Evolutionary conservation across 2,888 invertebrate genomes (phyloP).

Genomic region (Osmoderma eremita): DNA sequence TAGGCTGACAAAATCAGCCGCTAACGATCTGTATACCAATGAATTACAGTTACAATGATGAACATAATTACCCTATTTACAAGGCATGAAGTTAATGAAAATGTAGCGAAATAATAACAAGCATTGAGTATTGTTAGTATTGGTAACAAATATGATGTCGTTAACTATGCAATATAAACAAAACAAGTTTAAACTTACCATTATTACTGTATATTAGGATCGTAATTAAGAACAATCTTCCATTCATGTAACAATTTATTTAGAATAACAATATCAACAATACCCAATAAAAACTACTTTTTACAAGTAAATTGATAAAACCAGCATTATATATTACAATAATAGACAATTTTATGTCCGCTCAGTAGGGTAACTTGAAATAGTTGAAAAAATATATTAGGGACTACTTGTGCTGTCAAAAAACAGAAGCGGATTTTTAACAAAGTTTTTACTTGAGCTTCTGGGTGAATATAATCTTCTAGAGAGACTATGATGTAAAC

Average conservation of each 20-base stretch:
- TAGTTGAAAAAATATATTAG: not conserved
- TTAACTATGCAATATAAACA: not conserved
- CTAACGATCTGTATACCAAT: too few species aligned
- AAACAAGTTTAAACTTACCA: constrained; percentile 44
- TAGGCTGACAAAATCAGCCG: too few species aligned
- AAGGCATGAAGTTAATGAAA: too few species aligned
- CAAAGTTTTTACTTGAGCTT: constrained; percentile 67
- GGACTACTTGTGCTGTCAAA: constrained; percentile 48
- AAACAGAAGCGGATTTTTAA: constrained; percentile 66
- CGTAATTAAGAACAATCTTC: constrained; percentile 34
- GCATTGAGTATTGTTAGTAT: constrained; percentile 61
- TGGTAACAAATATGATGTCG: constrained; percentile 46
- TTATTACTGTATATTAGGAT: constrained; percentile 21
- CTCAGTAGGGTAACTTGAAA: too few species aligned
- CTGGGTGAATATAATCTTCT: constrained; percentile 65
- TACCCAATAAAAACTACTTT: constrained; percentile 52
- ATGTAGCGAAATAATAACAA: constrained; percentile 17
- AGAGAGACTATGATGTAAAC: constrained; percentile 61
- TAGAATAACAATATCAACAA: constrained; percentile 57
- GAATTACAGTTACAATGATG: too few species aligned
- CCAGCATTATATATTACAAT: too few species aligned
- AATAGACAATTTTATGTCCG: too few species aligned
- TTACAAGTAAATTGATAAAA: not conserved
- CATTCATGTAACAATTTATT: constrained; percentile 39
- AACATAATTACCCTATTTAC: too few species aligned